A percentile compares a stretch with the other conserved stretches of the same genome.
Evolutionary conservation across 2,797 vertebrate species (phyloP).

Genomic region (Prionace glauca): DNA sequence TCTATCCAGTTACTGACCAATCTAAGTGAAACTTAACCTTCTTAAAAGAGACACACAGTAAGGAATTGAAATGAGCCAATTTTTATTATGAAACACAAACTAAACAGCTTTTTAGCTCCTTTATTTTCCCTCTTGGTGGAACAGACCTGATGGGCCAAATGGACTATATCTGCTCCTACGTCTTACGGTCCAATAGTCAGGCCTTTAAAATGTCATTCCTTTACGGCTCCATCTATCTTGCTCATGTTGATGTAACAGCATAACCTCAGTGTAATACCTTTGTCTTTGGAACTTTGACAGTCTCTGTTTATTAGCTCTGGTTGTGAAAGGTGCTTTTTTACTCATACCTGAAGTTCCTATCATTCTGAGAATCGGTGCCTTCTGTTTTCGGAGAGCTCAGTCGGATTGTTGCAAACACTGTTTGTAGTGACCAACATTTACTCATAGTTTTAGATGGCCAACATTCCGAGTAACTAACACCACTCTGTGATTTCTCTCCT

Average conservation of each 20-base stretch:
- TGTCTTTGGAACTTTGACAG: not conserved
- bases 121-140: not conserved
- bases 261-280: not conserved
- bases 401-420: not conserved
- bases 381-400: not conserved
- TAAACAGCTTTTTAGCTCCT: not conserved
- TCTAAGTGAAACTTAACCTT: not conserved
- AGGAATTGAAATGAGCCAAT: not conserved
- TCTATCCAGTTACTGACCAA: not conserved
- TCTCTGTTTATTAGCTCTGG: not conserved
- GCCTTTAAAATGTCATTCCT: not conserved
- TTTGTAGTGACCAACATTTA: not conserved
- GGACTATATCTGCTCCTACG: not conserved
- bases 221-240: not conserved
- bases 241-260: not conserved
- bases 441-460: not conserved
- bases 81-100: not conserved
- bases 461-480: not conserved
- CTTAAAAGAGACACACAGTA: not conserved
- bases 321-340: not conserved
- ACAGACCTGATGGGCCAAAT: not conserved
- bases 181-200: not conserved
- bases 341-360: too few relatives aligned
- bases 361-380: not conserved
- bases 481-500: slow-evolving; percentile 41